Evolutionary conservation across 2,113 vertebrate species (phyloP).

Genomic region (Lepus europaeus): DNA sequence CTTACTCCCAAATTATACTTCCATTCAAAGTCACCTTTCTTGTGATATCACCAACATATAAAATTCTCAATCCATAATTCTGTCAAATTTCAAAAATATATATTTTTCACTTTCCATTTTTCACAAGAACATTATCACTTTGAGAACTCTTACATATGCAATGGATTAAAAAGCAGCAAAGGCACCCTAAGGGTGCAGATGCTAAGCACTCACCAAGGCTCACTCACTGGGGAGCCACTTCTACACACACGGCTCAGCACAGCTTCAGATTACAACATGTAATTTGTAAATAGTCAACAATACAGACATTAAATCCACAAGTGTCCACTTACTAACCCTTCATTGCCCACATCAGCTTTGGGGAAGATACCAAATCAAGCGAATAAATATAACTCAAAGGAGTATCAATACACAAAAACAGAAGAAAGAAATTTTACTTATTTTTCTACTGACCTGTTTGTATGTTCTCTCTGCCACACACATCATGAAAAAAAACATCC

Average conservation of each 20-base stretch:
- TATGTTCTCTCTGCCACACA: slow-evolving; percentile 99
- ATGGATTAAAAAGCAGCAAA: neutral
- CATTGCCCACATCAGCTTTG: neutral
- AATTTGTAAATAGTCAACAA: neutral
- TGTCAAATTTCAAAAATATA: neutral
- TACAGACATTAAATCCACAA: slow-evolving; percentile 1
- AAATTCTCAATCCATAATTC: slow-evolving; percentile 27
- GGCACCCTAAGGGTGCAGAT: neutral
- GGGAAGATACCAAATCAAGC: neutral
- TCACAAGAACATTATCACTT: neutral
- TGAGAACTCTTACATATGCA: neutral
- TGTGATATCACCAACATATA: neutral
- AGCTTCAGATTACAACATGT: neutral
- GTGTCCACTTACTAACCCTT: neutral
- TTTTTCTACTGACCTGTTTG: slow-evolving; percentile 92
- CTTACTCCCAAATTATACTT: slow-evolving; percentile 13
- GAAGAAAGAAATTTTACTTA: neutral
- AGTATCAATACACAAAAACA: neutral
- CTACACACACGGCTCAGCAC: neutral
- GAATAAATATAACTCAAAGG: neutral
- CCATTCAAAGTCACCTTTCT: slow-evolving; percentile 20
- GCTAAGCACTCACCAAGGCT: too few relatives aligned
- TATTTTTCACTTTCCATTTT: neutral
- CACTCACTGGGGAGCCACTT: neutral
- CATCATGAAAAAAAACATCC: slow-evolving; percentile 99